Conservation (phyloP, 2,888 invertebrate genomes). For the Stenodera caucasica region DNA sequence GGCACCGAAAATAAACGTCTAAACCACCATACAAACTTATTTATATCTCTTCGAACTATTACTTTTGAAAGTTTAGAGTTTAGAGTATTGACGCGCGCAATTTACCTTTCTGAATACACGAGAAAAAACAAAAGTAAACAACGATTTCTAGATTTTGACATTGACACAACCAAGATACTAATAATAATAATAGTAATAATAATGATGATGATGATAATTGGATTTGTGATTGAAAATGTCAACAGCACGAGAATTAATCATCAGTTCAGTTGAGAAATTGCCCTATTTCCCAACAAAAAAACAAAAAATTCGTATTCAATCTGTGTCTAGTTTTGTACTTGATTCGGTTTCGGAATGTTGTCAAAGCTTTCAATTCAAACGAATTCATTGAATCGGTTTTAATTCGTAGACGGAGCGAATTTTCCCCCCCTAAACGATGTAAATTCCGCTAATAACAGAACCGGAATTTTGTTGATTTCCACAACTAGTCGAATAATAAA, state of each 20-base stretch:
- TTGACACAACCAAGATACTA: no score
- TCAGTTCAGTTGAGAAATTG: not conserved
- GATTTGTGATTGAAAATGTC: not conserved
- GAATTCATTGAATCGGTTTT: not conserved
- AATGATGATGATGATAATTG: not conserved
- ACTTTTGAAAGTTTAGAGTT: conserved; percentile 9
- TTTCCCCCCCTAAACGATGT: no score
- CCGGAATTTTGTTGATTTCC: no score
- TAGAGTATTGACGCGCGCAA: not conserved
- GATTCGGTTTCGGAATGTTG: no score
- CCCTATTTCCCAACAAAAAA: not conserved
- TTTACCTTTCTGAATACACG: not conserved
- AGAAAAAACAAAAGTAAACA: not conserved
- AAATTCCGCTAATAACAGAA: no score
- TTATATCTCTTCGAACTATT: conserved; percentile 29
- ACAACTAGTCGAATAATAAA: no score
- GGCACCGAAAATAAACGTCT: conserved; percentile 41
- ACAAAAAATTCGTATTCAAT: not conserved
- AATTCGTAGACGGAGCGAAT: no score
- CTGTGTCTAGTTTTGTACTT: not conserved
- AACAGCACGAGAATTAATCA: not conserved
- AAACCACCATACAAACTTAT: conserved; percentile 29
- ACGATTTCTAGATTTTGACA: no score
- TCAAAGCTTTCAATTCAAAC: not conserved
- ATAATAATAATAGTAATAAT: not conserved